Evolutionary conservation across 2,113 vertebrate genomes (phyloP), one percentile per base, ranked within the genome.

Genomic region (Tupaia tana): DNA sequence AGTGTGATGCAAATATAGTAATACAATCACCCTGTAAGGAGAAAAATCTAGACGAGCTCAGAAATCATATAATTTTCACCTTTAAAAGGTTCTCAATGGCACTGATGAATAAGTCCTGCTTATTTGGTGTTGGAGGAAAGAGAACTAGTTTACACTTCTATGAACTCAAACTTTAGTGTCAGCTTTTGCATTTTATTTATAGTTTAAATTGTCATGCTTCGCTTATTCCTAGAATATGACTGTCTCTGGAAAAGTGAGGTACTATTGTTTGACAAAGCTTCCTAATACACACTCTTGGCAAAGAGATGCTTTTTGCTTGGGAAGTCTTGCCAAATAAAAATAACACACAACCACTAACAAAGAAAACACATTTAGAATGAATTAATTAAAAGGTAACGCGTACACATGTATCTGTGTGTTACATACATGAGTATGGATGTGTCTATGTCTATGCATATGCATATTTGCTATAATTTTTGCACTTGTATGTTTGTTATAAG

Each of bases 21-120:
- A 81, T 88, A 31, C 18, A 11, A 52, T 14, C 52, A 63, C 8
- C 1, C 31, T 89, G 7, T 59, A 91, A 80, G 73, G 24, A 90
- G 15, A 70, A 0, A 86, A 52, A 67, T 91, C 31, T 83, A 86
- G 13, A 27, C 78, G 22, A 93, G 6, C 13, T 70, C 20, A 84
- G 54, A 85, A 96, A 93, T 77, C 66, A 91, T 27, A 71, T 95
- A 71, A 89, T 9, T 7, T 90, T 85, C 16, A 66, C 52, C 0
- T 52, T 91, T 24, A 69, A 59, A 31, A 73, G 24, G 1, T 69
- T 74, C 82, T 64, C n/a, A 73, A 89, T 89, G 0, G 1, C 6
- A 6, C 20, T 19, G 70, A 31, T 61, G n/a, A 95, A 31, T 90
- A 85, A 69, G 89, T 67, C 9, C 64, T 64, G 7, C 52, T 86